Evolutionary conservation across 2,113 vertebrate species (phyloP).

Genomic region (Stigmatopora argus): DNA sequence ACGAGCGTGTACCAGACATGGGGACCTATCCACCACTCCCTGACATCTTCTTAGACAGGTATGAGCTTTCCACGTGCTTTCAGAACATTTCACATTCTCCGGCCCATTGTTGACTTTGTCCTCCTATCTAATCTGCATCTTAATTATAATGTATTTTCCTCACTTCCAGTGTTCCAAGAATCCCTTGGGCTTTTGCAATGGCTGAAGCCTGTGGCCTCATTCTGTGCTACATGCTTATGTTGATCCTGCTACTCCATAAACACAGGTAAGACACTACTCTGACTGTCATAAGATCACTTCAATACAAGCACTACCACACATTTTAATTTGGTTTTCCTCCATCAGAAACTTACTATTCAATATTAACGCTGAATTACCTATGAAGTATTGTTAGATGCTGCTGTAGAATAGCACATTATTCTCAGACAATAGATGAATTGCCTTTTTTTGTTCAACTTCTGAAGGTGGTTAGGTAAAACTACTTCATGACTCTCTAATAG

Average conservation of each 20-base stretch:
- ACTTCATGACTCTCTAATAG: no score
- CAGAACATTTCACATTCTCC: not conserved
- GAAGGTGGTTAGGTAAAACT: no score
- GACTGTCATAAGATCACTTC: not conserved
- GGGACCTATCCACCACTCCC: slow-evolving; percentile 93
- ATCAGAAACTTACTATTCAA: no score
- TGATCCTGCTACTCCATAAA: slow-evolving; percentile 92
- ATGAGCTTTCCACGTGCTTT: not conserved
- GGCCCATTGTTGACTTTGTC: not conserved
- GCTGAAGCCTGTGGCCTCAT: slow-evolving; percentile 92
- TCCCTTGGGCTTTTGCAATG: slow-evolving; percentile 98
- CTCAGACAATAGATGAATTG: no score
- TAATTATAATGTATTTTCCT: slow-evolving; percentile 34
- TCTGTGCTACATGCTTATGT: slow-evolving; percentile 87
- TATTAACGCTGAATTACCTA: no score
- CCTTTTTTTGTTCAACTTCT: no score
- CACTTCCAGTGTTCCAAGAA: slow-evolving; percentile 83
- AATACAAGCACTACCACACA: not conserved
- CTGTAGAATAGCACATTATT: no score
- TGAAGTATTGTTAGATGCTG: no score
- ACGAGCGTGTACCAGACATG: slow-evolving; percentile 93
- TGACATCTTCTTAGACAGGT: slow-evolving; percentile 98
- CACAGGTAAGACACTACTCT: slow-evolving; percentile 78
- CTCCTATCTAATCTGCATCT: slow-evolving; percentile 32
- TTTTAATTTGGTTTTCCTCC: no score